phyloP scores from a whole-genome alignment of 2,113 vertebrate species.

The Cisticola juncidis region DNA sequence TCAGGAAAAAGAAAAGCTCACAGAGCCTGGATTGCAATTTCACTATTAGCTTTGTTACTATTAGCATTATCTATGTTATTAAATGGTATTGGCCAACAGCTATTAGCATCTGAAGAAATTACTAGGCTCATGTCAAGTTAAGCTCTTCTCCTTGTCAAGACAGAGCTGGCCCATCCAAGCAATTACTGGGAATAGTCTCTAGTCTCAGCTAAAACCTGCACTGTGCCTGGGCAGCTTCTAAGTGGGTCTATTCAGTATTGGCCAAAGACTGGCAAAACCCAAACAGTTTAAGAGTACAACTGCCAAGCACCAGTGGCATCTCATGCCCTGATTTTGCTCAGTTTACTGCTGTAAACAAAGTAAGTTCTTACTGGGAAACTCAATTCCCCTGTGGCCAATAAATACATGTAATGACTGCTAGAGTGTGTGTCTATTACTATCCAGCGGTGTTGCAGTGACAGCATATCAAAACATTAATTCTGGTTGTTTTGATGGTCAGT shows the following conservation, averaged over 20 bases:
- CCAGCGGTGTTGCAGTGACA: neutral
- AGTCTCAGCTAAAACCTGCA: neutral
- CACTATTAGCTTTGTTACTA: neutral
- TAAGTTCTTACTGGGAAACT: neutral
- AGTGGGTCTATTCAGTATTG: no score
- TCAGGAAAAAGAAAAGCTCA: neutral
- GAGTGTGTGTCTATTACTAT: neutral
- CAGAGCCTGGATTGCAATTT: neutral
- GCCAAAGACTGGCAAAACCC: neutral
- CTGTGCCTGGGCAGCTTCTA: neutral
- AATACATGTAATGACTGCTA: neutral
- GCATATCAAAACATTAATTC: neutral
- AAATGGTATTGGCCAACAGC: neutral
- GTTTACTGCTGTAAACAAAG: neutral
- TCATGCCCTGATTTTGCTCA: neutral
- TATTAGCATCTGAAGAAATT: neutral
- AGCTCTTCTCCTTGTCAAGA: neutral
- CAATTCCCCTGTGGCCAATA: neutral
- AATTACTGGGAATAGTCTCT: neutral
- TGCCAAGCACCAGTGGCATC: neutral
- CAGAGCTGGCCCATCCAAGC: neutral
- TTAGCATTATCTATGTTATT: neutral
- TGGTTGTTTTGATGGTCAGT: neutral
- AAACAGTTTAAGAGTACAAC: neutral
- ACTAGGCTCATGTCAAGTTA: neutral